These are phyloP conservation scores for Agapornis roseicollis DNA, from an alignment of 2,113 vertebrate genomes.

Conservation along the genomic window DNA sequence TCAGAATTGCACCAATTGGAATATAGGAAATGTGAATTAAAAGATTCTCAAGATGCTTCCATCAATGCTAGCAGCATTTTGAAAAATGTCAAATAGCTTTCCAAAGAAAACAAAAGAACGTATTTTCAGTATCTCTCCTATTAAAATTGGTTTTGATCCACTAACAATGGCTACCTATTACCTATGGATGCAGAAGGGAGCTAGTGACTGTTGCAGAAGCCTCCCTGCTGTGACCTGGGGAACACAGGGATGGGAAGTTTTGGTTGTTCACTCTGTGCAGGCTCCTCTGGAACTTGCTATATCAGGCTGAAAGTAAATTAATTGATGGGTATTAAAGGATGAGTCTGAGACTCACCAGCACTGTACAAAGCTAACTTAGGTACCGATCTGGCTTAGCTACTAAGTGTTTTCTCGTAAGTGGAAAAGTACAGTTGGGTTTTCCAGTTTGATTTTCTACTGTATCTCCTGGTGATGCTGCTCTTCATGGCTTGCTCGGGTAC, in stretches of 20 bases:
- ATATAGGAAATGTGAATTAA: neutral
- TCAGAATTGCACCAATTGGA: neutral
- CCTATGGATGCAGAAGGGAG: neutral
- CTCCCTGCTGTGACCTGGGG: neutral
- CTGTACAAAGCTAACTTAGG: rapidly evolving
- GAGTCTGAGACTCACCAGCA: neutral
- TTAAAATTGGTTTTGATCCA: neutral
- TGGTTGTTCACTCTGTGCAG: rapidly evolving
- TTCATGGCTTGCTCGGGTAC: neutral
- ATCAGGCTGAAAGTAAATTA: neutral
- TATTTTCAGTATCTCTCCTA: too few species aligned
- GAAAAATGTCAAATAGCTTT: too few species aligned
- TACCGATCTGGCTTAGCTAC: neutral
- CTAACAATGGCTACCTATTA: rapidly evolving
- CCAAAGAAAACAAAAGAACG: neutral
- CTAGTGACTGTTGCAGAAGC: neutral
- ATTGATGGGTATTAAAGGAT: too few species aligned
- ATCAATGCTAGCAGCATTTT: neutral
- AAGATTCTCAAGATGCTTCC: neutral
- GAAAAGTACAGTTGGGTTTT: neutral
- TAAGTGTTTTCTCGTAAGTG: neutral
- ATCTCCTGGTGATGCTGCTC: neutral
- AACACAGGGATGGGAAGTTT: neutral
- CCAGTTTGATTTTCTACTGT: neutral
- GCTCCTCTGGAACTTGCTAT: neutral